Conservation (phyloP, 2,888 invertebrate genomes). For the Sympetrum striolatum region DNA sequence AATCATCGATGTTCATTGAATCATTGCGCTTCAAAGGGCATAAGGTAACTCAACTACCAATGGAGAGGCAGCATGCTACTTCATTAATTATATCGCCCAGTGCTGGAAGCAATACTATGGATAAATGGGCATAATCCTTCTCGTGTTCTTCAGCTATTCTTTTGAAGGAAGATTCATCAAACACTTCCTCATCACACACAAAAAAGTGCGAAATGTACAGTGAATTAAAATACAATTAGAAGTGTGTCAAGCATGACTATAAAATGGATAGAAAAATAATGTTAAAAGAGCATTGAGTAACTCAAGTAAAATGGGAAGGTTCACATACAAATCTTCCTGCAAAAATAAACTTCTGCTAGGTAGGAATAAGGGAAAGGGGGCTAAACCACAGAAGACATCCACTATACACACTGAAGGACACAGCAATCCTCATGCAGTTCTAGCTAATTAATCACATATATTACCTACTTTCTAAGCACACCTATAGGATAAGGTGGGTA, state of each 20-base stretch:
- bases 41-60: slow-evolving; percentile 23
- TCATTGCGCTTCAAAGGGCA: neutral
- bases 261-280: neutral
- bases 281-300: neutral
- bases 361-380: neutral
- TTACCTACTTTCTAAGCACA: slow-evolving; percentile 5
- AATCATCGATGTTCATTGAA: neutral
- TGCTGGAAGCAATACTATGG: slow-evolving; percentile 36
- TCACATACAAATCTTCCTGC: slow-evolving; percentile 42
- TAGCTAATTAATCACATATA: slow-evolving; percentile 10
- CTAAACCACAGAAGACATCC: slow-evolving; percentile 20
- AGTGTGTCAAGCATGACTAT: neutral
- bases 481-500: neutral
- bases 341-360: slow-evolving; percentile 44
- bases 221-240: neutral
- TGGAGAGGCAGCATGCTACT: slow-evolving; percentile 24
- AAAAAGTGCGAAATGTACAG: slow-evolving; percentile 27
- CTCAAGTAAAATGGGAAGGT: slow-evolving; percentile 32
- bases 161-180: slow-evolving; percentile 42
- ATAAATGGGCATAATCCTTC: slow-evolving; percentile 24
- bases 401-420: slow-evolving; percentile 7
- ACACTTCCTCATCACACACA: slow-evolving; percentile 30
- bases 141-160: slow-evolving; percentile 2
- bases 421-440: slow-evolving; percentile 11
- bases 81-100: neutral